Evolutionary conservation across 2,888 invertebrate genomes (phyloP).

Genomic region (Synergus umbraculus): DNA sequence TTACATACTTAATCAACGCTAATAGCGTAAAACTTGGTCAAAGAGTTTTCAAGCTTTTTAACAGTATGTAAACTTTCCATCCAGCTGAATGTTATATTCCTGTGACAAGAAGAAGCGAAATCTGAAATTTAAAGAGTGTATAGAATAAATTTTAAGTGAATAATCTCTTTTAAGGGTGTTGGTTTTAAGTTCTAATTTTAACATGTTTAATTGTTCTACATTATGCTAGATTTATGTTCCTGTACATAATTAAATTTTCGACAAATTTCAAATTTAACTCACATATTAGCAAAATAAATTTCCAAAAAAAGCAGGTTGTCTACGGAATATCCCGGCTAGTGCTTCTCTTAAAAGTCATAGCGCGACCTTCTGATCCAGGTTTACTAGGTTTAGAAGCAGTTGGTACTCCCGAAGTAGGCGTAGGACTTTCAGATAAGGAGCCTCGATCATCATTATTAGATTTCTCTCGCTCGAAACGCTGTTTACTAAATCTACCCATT

Average conservation of each 20-base stretch:
- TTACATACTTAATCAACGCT: not conserved
- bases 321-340: conserved; percentile 71
- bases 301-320: conserved; percentile 17
- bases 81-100: not conserved
- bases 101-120: not conserved
- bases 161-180: not conserved
- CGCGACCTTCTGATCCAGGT: conserved; percentile 70
- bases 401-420: conserved; percentile 62
- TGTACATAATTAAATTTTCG: not conserved
- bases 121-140: not conserved
- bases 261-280: conserved; percentile 4
- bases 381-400: conserved; percentile 61
- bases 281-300: not conserved
- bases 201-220: not conserved
- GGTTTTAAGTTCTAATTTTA: not conserved
- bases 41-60: not conserved
- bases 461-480: conserved; percentile 77
- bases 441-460: conserved; percentile 72
- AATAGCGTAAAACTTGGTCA: not conserved
- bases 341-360: conserved; percentile 75
- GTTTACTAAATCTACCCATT: conserved; percentile 88
- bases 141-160: not conserved
- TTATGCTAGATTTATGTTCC: not conserved
- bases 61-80: not conserved
- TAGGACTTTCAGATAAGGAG: conserved; percentile 74